These are phyloP conservation scores for Parnassius orleans DNA, from an alignment of 2,888 invertebrate species.

Conservation along the genomic window DNA sequence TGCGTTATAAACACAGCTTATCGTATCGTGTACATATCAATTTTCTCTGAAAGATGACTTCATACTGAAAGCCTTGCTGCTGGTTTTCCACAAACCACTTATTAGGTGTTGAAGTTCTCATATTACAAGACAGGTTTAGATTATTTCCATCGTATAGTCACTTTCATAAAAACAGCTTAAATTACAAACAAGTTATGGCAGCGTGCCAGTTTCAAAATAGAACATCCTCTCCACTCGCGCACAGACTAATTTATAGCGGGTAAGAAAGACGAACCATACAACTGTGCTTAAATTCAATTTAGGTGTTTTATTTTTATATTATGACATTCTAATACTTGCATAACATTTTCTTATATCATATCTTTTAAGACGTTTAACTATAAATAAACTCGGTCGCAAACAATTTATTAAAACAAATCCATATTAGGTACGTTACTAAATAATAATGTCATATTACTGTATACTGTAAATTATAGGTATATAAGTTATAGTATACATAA, in stretches of 20 bases:
- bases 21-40: background rate
- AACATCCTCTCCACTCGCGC: constrained; percentile 71
- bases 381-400: no score
- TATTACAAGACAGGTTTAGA: constrained; percentile 78
- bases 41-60: background rate
- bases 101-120: constrained; percentile 62
- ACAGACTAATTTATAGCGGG: constrained; percentile 76
- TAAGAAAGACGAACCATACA: constrained; percentile 43
- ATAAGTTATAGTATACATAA: no score
- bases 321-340: no score
- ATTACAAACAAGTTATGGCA: constrained; percentile 80
- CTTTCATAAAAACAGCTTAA: constrained; percentile 82
- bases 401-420: no score
- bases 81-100: constrained; percentile 18
- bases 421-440: no score
- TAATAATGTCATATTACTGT: no score
- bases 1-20: no score
- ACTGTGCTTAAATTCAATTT: constrained; percentile 15
- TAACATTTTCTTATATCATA: no score
- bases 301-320: constrained; percentile 2
- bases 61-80: background rate
- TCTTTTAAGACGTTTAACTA: no score
- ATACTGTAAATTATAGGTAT: no score
- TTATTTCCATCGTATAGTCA: constrained; percentile 79
- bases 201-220: constrained; percentile 73